Percentiles rank a stretch among this genome's conserved stretches.
phyloP scores from a whole-genome alignment of 92 coral and sea anemone species.

The Siderastrea radians region DNA sequence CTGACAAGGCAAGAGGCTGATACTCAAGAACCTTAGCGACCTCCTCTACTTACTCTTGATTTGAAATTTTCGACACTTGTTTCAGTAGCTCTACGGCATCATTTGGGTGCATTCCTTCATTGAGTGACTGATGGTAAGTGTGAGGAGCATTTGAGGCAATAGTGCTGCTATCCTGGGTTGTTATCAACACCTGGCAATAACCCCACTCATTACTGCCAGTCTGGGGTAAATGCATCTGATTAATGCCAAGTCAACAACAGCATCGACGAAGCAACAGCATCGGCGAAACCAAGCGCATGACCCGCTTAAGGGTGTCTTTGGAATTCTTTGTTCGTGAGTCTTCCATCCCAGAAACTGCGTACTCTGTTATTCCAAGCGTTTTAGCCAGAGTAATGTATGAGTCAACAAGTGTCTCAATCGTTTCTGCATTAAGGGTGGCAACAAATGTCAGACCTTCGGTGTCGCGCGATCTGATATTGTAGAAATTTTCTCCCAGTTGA shows the following conservation, averaged over 20 bases:
- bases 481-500: not conserved
- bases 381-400: constrained; percentile 23
- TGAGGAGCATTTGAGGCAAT: constrained; percentile 1
- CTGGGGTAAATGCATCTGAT: constrained; percentile 30
- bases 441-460: too few relatives aligned
- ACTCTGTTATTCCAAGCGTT: not conserved
- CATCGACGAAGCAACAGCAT: constrained; percentile 48
- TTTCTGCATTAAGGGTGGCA: constrained; percentile 23
- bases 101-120: constrained; percentile 25
- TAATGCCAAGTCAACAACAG: constrained; percentile 15
- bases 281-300: constrained; percentile 17
- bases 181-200: not conserved
- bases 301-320: constrained; percentile 5
- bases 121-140: constrained; percentile 6
- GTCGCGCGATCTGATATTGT: not conserved
- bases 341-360: not conserved
- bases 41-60: constrained; percentile 1
- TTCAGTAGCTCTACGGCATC: constrained; percentile 47
- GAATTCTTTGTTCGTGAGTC: not conserved
- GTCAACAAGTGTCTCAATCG: constrained; percentile 1
- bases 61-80: constrained; percentile 24
- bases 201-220: constrained; percentile 16
- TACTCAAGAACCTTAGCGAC: constrained; percentile 50
- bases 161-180: constrained; percentile 40
- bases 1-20: constrained; percentile 45